Conservation (phyloP, 2,888 invertebrate genomes). For the Parapristionchus giblindavisi region DNA sequence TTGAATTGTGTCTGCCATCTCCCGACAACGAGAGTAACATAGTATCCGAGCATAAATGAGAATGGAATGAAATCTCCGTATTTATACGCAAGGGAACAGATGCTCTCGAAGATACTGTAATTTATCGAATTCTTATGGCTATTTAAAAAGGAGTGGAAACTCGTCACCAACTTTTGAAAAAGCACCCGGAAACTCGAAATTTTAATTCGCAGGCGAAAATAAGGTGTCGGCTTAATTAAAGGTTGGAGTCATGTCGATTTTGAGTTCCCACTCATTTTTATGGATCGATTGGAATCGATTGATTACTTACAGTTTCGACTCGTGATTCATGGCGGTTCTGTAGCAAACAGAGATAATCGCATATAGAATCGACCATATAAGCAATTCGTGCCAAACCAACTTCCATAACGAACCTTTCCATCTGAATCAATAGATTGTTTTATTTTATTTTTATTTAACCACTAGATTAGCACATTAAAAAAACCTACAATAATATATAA, state of each 20-base stretch:
- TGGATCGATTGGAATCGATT: neutral
- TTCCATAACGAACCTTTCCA: slow-evolving; percentile 33
- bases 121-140: too few relatives aligned
- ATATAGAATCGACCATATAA: slow-evolving; percentile 14
- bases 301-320: slow-evolving; percentile 6
- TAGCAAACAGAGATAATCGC: slow-evolving; percentile 26
- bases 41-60: slow-evolving; percentile 36
- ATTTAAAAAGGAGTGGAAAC: too few relatives aligned
- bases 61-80: slow-evolving; percentile 33
- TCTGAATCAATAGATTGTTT: too few relatives aligned
- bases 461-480: too few relatives aligned
- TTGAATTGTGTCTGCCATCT: slow-evolving; percentile 36
- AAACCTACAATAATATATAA: too few relatives aligned
- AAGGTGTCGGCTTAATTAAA: too few relatives aligned
- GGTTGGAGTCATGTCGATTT: too few relatives aligned
- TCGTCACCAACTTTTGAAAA: too few relatives aligned
- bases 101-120: slow-evolving; percentile 16
- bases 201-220: too few relatives aligned
- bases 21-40: slow-evolving; percentile 26
- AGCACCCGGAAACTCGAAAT: too few relatives aligned
- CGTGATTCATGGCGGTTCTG: slow-evolving; percentile 21
- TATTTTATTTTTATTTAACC: too few relatives aligned
- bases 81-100: neutral
- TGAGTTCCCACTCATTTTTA: too few relatives aligned
- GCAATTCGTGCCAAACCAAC: slow-evolving; percentile 20